Base-by-base conservation (phyloP, 1,140 invertebrate genomes). In the Caenorhabditis inopinata region DNA sequence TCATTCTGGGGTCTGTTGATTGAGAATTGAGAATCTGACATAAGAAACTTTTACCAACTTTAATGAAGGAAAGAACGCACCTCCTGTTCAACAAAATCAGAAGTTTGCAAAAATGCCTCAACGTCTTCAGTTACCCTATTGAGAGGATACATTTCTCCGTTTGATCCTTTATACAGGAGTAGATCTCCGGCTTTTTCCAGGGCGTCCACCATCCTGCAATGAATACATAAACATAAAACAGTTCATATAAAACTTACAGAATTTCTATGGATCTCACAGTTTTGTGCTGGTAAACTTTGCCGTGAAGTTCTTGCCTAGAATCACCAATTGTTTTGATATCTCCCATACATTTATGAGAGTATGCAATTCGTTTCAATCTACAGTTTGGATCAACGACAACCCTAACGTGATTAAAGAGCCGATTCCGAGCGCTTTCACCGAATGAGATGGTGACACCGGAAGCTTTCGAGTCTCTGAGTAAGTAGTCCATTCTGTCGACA, bases 401-500 rank as follows among this genome's bases (percentile, higher is more conserved):
- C 58, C 89, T 79, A 9, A 88, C 84, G 85, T 87, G 89, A 32
- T 89, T 87, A 35, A 90, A 89, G 62, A 89, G 86, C 23, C 90
- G 86, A 16, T 82, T 53, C 79, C 78, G 27, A 25, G 46, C 23
- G 14, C 3, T 46, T n/a, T 83, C 46, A 83, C 91, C 91, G 88
- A 91, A 91, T 27, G 84, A 86, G 51, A 87, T 89, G 23, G 84
- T 85, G 1, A 91, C 85, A 11, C 91, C 91, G 4, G 92, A 82
- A 78, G 89, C 87, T 46, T 89, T 86, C 29, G 89, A 90, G 85
- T 93, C 93, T 75, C 93, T 88, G 14, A 91, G 87, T 51, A 93
- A 89, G 83, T 93, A 93, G 85, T 93, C 93, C 90, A 91, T 93
- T 87, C 93, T 93, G 86, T 93, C 93, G 5, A 93, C 93, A 89